Evolutionary conservation across 2,888 invertebrate species (phyloP).

Genomic region (Rotaria macrura): DNA sequence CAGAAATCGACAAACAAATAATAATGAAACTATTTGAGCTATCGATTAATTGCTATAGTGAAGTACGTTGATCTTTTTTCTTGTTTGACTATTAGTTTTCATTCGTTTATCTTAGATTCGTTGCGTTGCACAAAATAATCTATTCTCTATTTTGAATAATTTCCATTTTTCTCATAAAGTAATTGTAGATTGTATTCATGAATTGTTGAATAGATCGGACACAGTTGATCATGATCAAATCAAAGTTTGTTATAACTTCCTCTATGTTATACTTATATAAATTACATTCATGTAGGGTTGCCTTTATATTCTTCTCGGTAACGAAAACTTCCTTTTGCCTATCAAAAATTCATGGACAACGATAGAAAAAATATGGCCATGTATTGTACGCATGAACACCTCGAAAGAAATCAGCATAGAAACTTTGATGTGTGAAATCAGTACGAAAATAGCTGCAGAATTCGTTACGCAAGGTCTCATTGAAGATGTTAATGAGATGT

Average conservation of each 20-base stretch:
- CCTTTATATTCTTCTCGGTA: conserved; percentile 28
- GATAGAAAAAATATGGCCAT: conserved; percentile 65
- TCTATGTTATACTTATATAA: no score
- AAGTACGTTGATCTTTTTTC: conserved; percentile 49
- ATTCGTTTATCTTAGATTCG: background rate
- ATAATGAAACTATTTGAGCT: conserved; percentile 56
- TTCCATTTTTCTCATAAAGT: background rate
- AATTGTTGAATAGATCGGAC: background rate
- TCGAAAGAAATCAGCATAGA: conserved; percentile 65
- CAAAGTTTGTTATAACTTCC: conserved; percentile 56
- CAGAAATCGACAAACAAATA: background rate
- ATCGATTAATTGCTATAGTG: conserved; percentile 61
- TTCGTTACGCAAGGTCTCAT: conserved; percentile 26
- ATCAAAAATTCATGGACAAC: conserved; percentile 68
- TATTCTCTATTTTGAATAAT: background rate
- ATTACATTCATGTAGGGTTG: no score
- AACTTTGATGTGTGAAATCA: conserved; percentile 49
- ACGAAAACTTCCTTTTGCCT: conserved; percentile 56
- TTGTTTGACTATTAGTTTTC: background rate
- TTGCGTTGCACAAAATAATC: background rate
- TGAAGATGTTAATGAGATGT: background rate
- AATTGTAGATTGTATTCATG: background rate
- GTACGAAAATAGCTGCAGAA: conserved; percentile 46
- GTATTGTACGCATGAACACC: conserved; percentile 64
- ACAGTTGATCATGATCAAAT: conserved; percentile 57